phyloP scores from a whole-genome alignment of 2,113 vertebrate species.

The Phylloscopus trochiloides region DNA sequence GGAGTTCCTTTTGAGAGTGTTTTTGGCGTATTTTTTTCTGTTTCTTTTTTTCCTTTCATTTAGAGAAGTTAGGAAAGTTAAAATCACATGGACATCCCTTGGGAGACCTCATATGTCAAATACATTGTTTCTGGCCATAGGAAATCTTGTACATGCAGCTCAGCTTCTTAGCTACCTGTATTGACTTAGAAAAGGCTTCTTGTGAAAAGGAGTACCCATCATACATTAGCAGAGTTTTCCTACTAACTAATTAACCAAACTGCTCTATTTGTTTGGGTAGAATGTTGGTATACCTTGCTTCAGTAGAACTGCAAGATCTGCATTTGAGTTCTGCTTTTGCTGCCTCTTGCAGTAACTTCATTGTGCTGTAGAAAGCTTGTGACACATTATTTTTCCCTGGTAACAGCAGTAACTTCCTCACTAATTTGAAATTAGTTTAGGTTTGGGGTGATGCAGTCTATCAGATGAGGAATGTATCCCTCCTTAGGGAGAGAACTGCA shows the following conservation, averaged over 20 bases:
- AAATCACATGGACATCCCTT: neutral
- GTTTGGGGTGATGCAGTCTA: neutral
- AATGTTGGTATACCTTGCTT: neutral
- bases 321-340: neutral
- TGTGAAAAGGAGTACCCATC: neutral
- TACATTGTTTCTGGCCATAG: neutral
- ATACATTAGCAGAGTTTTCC: neutral
- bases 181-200: neutral
- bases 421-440: neutral
- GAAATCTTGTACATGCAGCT: neutral
- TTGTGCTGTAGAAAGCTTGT: neutral
- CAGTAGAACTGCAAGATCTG: neutral
- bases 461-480: neutral
- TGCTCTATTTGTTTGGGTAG: neutral
- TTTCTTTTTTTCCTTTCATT: neutral
- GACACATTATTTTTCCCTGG: neutral
- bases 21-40: neutral
- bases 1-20: neutral
- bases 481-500: neutral
- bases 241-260: neutral
- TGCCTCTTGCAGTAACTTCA: neutral
- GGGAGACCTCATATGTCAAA: neutral
- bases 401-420: neutral
- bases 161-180: neutral
- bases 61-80: neutral